Evolutionary conservation across 1,140 invertebrate genomes (phyloP).

Genomic region (Sogatella furcifera): DNA sequence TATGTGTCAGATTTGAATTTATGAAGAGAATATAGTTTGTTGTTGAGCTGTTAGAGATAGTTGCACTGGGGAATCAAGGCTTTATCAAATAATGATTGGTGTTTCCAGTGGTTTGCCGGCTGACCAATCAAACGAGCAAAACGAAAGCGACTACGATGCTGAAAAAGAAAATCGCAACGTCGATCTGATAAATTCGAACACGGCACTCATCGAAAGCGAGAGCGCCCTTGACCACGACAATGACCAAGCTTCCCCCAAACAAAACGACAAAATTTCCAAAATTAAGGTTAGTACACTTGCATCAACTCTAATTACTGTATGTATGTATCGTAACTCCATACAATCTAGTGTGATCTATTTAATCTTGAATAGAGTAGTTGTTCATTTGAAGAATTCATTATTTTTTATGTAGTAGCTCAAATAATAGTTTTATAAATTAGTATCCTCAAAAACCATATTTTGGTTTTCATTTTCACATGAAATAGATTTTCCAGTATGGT

Average conservation of each 20-base stretch:
- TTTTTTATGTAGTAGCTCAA: too few relatives aligned
- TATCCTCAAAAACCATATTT: too few relatives aligned
- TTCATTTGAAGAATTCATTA: too few relatives aligned
- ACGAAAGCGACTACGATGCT: conserved; percentile 14
- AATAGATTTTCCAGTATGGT: too few relatives aligned
- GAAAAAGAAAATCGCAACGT: conserved; percentile 38
- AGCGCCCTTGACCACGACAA: neutral
- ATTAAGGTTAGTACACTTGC: neutral
- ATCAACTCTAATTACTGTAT: neutral
- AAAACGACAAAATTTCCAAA: conserved; percentile 1
- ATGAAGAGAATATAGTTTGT: too few relatives aligned
- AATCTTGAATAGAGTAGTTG: too few relatives aligned
- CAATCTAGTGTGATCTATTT: neutral
- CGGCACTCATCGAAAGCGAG: conserved; percentile 14
- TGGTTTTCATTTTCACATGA: too few relatives aligned
- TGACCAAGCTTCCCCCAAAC: neutral
- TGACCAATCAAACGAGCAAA: conserved; percentile 9
- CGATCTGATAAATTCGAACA: conserved; percentile 3
- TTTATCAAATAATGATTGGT: too few relatives aligned
- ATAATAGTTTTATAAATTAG: too few relatives aligned
- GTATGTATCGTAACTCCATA: neutral
- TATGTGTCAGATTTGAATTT: too few relatives aligned
- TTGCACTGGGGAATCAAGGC: too few relatives aligned
- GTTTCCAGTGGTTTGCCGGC: conserved; percentile 17
- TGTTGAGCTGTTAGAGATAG: too few relatives aligned